These are phyloP conservation scores for Cryptotermes secundus DNA, from an alignment of 1,140 invertebrate species.

Conservation along the genomic window DNA sequence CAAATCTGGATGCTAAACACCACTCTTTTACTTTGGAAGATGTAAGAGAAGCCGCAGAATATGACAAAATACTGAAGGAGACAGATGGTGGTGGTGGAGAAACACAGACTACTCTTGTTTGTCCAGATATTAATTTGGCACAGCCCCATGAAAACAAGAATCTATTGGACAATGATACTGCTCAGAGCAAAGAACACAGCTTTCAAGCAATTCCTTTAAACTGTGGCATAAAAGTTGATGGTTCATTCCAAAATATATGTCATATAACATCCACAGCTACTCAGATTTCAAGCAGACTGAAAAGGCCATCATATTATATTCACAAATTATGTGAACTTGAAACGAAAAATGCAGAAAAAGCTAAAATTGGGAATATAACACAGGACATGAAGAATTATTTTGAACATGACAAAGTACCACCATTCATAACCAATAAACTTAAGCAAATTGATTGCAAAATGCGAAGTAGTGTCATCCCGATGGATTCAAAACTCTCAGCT, in stretches of 20 bases:
- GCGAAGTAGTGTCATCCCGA: not conserved
- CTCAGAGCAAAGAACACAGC: not conserved
- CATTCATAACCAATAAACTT: too few species aligned
- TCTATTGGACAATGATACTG: not conserved
- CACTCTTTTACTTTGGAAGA: not conserved
- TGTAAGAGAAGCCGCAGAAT: not conserved
- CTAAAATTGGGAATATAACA: not conserved
- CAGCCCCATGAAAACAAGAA: not conserved
- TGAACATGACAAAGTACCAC: too few species aligned
- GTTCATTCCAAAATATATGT: too few species aligned
- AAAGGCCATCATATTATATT: conserved; percentile 3
- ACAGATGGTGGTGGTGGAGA: not conserved
- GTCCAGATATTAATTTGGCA: not conserved
- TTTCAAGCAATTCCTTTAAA: not conserved
- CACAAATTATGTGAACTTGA: not conserved
- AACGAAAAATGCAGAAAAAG: not conserved
- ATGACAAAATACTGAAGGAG: not conserved
- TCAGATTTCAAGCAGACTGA: not conserved
- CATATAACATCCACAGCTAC: not conserved
- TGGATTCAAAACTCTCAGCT: not conserved
- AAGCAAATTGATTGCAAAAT: too few species aligned
- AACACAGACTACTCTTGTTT: not conserved
- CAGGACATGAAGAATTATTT: too few species aligned
- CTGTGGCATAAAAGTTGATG: too few species aligned
- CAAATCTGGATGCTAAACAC: not conserved